Percentiles rank a stretch among this genome's conserved stretches.
phyloP scores from a whole-genome alignment of 1,140 invertebrate genomes.

The Aphis craccivora region DNA sequence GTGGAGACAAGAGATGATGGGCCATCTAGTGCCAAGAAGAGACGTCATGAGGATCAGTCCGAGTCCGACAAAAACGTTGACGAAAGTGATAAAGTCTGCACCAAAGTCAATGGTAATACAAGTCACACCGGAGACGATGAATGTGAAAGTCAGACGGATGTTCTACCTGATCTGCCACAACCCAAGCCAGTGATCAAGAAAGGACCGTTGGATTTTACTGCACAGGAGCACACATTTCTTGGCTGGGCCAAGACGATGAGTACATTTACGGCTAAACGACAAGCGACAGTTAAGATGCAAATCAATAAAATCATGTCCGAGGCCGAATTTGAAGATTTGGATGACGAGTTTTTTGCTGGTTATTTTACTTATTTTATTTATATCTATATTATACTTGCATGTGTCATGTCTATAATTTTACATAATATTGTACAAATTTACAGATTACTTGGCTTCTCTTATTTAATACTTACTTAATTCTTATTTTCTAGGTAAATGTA shows the following conservation, averaged over 20 bases:
- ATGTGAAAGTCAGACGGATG: neutral
- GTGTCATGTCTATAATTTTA: neutral
- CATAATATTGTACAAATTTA: neutral
- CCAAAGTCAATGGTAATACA: neutral
- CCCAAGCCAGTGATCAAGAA: neutral
- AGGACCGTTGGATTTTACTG: neutral
- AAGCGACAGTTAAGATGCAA: conserved; percentile 7
- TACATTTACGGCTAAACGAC: conserved; percentile 24
- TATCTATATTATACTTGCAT: neutral
- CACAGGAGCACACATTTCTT: conserved; percentile 8
- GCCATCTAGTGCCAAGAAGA: neutral
- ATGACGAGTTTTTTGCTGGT: conserved; percentile 34
- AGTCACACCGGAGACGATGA: neutral
- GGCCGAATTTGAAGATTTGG: conserved; percentile 34
- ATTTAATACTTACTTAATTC: neutral
- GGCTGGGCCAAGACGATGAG: conserved; percentile 32
- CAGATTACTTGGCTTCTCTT: neutral
- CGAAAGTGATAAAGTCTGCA: neutral
- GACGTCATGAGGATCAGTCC: neutral
- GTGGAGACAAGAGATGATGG: no score
- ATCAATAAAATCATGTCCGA: conserved; percentile 30
- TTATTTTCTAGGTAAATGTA: neutral
- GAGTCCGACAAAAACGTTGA: neutral
- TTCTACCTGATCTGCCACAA: neutral
- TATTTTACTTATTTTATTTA: neutral